Evolutionary conservation across 30 jellyfish, hydroid and myxozoan genomes (phyloP).

Genomic region (Chrysaora quinquecirrha): DNA sequence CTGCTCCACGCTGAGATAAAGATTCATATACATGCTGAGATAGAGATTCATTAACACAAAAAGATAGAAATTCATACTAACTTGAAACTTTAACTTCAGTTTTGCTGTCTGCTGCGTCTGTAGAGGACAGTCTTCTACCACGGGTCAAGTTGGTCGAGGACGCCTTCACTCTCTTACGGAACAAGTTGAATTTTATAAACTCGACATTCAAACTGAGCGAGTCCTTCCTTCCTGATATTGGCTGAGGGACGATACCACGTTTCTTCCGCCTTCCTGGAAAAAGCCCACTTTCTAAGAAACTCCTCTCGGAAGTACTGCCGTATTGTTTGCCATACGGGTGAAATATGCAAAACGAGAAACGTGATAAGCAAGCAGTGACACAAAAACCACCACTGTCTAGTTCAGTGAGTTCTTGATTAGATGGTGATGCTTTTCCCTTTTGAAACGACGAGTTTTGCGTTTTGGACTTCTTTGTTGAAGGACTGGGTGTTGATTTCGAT

Average conservation of each 20-base stretch:
- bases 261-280: conserved; percentile 77
- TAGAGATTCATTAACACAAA: too few species aligned
- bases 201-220: conserved; percentile 93
- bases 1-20: too few species aligned
- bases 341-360: conserved; percentile 91
- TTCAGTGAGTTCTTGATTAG: conserved; percentile 35
- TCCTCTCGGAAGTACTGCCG: conserved; percentile 78
- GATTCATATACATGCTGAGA: too few species aligned
- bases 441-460: not conserved
- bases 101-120: conserved; percentile 42
- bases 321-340: conserved; percentile 97
- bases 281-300: conserved; percentile 66
- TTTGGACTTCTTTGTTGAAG: conserved; percentile 52
- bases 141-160: conserved; percentile 14
- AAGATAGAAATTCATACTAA: too few species aligned
- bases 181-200: conserved; percentile 82
- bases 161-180: conserved; percentile 68
- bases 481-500: conserved; percentile 6
- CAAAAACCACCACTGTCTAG: conserved; percentile 70
- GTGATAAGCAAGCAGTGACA: conserved; percentile 83
- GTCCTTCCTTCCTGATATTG: conserved; percentile 95
- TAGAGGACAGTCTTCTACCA: conserved; percentile 18
- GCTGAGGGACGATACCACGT: conserved; percentile 76
- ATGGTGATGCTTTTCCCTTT: conserved; percentile 18
- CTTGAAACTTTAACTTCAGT: conserved; percentile 93